Evolutionary conservation across 2,888 invertebrate genomes (phyloP).

Genomic region (Calameuta filiformis): DNA sequence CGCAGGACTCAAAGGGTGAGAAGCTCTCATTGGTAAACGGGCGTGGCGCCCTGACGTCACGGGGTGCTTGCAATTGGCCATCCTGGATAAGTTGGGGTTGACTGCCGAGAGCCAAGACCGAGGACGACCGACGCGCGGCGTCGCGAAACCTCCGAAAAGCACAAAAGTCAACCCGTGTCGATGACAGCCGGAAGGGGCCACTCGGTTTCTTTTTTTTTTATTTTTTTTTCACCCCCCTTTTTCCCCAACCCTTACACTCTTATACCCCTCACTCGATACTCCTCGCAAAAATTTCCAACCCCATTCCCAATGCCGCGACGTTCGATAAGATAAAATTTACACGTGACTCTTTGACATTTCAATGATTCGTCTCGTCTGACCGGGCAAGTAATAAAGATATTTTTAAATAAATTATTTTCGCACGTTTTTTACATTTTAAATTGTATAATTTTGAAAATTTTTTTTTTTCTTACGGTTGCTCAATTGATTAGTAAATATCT

Average conservation of each 20-base stretch:
- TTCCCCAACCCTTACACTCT: neutral
- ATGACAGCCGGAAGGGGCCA: constrained; percentile 1
- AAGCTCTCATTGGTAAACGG: constrained; percentile 38
- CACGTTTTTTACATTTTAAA: neutral
- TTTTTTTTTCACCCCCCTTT: neutral
- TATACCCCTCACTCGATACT: neutral
- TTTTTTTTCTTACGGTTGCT: too few species aligned
- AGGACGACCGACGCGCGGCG: neutral
- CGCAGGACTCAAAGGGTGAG: constrained; percentile 3
- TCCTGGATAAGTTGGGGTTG: constrained; percentile 5
- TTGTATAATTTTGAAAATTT: neutral
- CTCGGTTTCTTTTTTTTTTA: neutral
- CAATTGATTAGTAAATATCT: neutral
- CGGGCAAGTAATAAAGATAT: neutral
- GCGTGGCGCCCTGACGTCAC: constrained; percentile 35
- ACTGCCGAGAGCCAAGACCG: neutral
- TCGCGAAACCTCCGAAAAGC: constrained; percentile 5
- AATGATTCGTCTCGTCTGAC: neutral
- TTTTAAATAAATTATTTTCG: neutral
- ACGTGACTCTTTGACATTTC: neutral
- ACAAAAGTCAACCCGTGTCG: constrained; percentile 19
- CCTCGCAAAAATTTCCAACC: neutral
- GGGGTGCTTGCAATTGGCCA: constrained; percentile 42
- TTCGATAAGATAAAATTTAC: neutral
- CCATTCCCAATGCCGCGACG: neutral